Conservation (phyloP, 2,888 invertebrate species). For the Cryptus viduatorius region DNA sequence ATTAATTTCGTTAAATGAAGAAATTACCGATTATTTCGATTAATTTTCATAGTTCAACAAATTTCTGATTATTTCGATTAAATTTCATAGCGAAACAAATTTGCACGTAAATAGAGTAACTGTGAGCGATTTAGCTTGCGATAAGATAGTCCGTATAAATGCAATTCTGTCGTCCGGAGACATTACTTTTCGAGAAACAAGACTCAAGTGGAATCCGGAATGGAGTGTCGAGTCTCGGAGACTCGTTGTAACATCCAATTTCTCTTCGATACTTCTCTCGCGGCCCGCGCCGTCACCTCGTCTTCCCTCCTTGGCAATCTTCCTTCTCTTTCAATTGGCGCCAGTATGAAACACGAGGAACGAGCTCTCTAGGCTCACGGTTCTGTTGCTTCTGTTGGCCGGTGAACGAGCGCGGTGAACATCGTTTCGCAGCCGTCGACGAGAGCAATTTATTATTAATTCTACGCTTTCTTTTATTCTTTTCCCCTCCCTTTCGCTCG, state of each 20-base stretch:
- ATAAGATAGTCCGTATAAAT: constrained; percentile 42
- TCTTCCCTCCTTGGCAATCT: constrained; percentile 50
- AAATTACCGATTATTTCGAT: not conserved
- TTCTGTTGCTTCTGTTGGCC: constrained; percentile 63
- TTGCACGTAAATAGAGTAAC: not conserved
- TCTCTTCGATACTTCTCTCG: constrained; percentile 54
- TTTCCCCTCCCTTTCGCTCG: constrained; percentile 12
- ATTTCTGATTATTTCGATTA: not conserved
- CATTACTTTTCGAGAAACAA: constrained; percentile 53
- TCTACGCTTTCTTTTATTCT: constrained; percentile 58
- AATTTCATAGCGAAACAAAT: not conserved
- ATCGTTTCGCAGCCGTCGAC: constrained; percentile 64
- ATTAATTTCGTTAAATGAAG: no score
- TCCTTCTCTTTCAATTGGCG: constrained; percentile 61
- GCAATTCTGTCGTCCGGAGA: constrained; percentile 23
- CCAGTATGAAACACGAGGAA: constrained; percentile 50
- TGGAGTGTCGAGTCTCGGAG: constrained; percentile 44
- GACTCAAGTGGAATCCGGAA: constrained; percentile 30
- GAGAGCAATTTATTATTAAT: constrained; percentile 68
- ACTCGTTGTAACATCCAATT: constrained; percentile 55
- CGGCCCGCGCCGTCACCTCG: constrained; percentile 41
- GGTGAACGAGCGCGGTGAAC: constrained; percentile 33
- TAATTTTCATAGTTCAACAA: not conserved
- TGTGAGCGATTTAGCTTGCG: constrained; percentile 14
- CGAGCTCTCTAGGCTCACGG: constrained; percentile 43